Conservation (phyloP, 1,140 invertebrate genomes). For the Acyrthosiphon pisum region DNA sequence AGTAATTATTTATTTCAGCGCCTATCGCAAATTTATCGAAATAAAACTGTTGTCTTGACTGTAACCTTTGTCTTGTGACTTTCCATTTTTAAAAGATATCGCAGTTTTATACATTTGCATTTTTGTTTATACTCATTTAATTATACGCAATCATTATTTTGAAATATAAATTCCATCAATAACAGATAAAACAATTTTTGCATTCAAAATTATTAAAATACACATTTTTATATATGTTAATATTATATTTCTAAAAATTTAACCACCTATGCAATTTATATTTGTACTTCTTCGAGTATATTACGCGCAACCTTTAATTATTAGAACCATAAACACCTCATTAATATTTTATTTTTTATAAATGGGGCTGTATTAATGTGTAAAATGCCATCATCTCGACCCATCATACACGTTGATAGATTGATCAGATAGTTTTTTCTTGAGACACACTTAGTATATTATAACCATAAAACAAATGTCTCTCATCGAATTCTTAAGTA, state of each 20-base stretch:
- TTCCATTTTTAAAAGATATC: slow-evolving; percentile 46
- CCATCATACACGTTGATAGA: not conserved
- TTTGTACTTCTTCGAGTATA: not conserved
- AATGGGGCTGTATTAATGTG: not conserved
- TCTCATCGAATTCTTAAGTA: not conserved
- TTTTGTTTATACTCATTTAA: slow-evolving; percentile 1
- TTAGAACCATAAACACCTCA: not conserved
- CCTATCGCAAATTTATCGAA: not conserved
- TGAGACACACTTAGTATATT: not conserved
- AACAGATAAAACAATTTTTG: not conserved
- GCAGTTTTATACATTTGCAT: slow-evolving; percentile 54
- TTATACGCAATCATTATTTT: slow-evolving; percentile 44
- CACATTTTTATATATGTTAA: not conserved
- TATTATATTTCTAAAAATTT: not conserved
- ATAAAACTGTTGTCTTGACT: not conserved
- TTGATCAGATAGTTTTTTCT: not conserved
- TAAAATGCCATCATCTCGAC: not conserved
- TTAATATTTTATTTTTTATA: not conserved
- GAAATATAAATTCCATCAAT: slow-evolving; percentile 5
- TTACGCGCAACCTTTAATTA: not conserved
- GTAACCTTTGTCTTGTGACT: not conserved
- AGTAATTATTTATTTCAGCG: not conserved
- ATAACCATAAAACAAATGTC: not conserved
- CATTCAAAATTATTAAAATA: not conserved
- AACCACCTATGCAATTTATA: slow-evolving; percentile 2